phyloP scores from a whole-genome alignment of 23 tunicate genomes.

The Trididemnum nubilum region DNA sequence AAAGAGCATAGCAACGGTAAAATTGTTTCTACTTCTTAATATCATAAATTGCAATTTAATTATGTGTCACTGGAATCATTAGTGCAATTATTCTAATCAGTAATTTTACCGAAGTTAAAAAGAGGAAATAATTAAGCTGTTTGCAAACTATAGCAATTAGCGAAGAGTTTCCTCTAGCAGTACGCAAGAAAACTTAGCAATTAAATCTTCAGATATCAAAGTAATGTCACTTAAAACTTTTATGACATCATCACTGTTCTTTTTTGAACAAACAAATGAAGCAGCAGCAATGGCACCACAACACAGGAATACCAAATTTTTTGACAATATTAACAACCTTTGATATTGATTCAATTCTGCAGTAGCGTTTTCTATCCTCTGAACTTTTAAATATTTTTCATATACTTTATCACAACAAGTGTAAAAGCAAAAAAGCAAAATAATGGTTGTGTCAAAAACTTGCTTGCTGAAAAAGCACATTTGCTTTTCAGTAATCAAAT shows the following conservation, averaged over 20 bases:
- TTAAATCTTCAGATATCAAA: background rate
- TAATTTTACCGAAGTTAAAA: too few relatives aligned
- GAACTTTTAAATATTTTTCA: conserved; percentile 8
- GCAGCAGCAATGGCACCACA: conserved; percentile 27
- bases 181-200: conserved; percentile 23
- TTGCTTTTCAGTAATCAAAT: background rate
- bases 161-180: conserved; percentile 17
- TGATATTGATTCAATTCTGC: background rate
- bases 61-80: too few relatives aligned
- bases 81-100: too few relatives aligned
- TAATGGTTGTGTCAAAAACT: background rate
- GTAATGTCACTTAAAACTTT: conserved; percentile 1
- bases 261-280: background rate
- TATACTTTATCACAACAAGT: conserved; percentile 18
- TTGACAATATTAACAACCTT: background rate
- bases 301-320: conserved; percentile 20
- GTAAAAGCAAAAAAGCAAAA: conserved; percentile 29
- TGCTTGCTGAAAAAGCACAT: background rate
- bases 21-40: too few relatives aligned
- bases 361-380: background rate
- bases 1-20: too few relatives aligned
- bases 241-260: conserved; percentile 18
- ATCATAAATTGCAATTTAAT: too few relatives aligned
- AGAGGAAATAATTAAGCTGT: too few relatives aligned
- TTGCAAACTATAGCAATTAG: too few relatives aligned